Conservation (phyloP, 2,113 vertebrate genomes). For the Crotalus tigris region DNA sequence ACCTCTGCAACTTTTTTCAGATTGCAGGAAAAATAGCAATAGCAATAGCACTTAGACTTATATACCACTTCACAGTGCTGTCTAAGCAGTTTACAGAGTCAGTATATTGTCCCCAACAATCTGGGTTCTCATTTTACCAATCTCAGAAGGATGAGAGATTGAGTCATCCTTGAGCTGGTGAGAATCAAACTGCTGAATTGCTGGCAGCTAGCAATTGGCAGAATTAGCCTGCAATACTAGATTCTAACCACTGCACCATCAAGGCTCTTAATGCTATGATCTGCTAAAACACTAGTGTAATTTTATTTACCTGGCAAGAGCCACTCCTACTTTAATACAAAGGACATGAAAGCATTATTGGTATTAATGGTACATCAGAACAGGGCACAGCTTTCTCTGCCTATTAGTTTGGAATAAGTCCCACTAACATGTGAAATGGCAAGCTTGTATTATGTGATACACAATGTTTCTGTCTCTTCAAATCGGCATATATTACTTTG, state of each 20-base stretch:
- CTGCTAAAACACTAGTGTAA: not conserved
- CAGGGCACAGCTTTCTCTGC: not conserved
- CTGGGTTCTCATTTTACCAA: too few relatives aligned
- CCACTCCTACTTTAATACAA: not conserved
- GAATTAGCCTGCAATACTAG: too few relatives aligned
- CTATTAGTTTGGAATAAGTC: not conserved
- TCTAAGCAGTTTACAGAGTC: too few relatives aligned
- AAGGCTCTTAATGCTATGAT: not conserved
- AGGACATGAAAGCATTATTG: not conserved
- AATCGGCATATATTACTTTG: not conserved
- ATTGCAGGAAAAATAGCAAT: not conserved
- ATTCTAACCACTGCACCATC: too few relatives aligned
- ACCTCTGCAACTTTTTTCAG: not conserved
- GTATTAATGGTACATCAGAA: not conserved
- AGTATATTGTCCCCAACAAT: too few relatives aligned
- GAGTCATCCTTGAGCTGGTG: too few relatives aligned
- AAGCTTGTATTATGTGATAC: not conserved
- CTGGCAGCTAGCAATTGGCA: too few relatives aligned
- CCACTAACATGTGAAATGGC: not conserved
- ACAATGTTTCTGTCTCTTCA: not conserved
- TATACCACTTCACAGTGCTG: too few relatives aligned
- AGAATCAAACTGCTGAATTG: too few relatives aligned
- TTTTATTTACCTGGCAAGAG: not conserved
- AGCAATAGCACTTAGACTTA: too few relatives aligned
- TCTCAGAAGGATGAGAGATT: too few relatives aligned